Evolutionary conservation across 2,888 invertebrate genomes (phyloP).

Genomic region (Piscicola geometra): DNA sequence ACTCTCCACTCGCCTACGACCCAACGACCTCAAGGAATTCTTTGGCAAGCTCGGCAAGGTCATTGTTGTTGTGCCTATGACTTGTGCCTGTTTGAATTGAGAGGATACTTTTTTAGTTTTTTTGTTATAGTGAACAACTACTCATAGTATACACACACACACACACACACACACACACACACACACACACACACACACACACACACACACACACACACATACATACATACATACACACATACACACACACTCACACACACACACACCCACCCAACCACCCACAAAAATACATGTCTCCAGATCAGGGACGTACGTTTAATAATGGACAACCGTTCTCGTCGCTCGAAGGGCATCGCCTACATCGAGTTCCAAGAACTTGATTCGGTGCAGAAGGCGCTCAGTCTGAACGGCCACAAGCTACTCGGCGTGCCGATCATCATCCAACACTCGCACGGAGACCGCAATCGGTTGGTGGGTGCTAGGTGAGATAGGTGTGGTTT

Average conservation of each 20-base stretch:
- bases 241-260: no score
- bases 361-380: slow-evolving; percentile 97
- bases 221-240: no score
- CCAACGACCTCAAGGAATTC: slow-evolving; percentile 92
- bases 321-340: slow-evolving; percentile 94
- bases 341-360: slow-evolving; percentile 98
- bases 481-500: no score
- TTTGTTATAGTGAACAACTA: neutral
- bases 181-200: neutral
- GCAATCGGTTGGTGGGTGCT: slow-evolving; percentile 58
- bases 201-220: no score
- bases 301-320: slow-evolving; percentile 92
- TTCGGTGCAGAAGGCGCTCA: slow-evolving; percentile 89
- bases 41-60: slow-evolving; percentile 98
- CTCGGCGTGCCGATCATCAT: slow-evolving; percentile 94
- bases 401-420: slow-evolving; percentile 87
- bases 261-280: no score
- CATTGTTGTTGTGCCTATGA: slow-evolving; percentile 23
- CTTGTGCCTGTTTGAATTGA: neutral
- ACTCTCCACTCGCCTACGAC: slow-evolving; percentile 84
- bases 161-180: neutral
- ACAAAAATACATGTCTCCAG: no score
- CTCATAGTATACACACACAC: no score
- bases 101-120: neutral
- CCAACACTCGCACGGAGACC: slow-evolving; percentile 71